A percentile compares a stretch with the other conserved stretches of the same genome.
phyloP scores from a whole-genome alignment of 1,140 invertebrate species.

The Pogonomyrmex californicus region DNA sequence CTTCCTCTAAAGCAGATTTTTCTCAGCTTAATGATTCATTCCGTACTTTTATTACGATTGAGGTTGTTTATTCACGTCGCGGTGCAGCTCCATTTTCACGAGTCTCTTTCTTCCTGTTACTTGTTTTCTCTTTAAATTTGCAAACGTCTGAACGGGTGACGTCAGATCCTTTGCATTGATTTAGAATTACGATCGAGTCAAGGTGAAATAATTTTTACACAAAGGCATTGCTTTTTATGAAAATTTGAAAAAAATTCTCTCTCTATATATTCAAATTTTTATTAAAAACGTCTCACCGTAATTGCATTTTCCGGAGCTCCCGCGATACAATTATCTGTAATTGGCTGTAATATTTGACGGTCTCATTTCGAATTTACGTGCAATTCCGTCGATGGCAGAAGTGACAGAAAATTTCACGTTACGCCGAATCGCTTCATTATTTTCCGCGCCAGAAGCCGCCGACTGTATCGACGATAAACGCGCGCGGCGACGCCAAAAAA shows the following conservation, averaged over 20 bases:
- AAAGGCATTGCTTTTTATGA: not conserved
- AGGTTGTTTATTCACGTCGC: conserved; percentile 38
- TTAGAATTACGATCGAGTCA: not conserved
- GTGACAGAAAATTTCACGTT: conserved; percentile 46
- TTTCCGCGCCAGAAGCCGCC: conserved; percentile 16
- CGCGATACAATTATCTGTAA: not conserved
- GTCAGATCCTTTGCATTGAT: not conserved
- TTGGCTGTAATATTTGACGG: conserved; percentile 10
- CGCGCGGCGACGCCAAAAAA: conserved; percentile 21
- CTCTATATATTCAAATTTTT: not conserved
- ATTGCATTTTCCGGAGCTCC: not conserved
- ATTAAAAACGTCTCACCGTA: not conserved
- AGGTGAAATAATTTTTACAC: not conserved
- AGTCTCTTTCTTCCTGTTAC: conserved; percentile 6
- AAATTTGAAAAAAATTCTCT: conserved; percentile 11
- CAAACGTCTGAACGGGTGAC: not conserved
- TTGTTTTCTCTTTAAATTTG: conserved; percentile 25
- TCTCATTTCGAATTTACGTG: not conserved
- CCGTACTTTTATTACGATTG: conserved; percentile 38
- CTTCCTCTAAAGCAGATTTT: conserved; percentile 36
- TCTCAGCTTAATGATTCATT: conserved; percentile 47
- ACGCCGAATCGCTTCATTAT: conserved; percentile 36
- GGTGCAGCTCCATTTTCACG: not conserved
- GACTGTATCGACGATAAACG: conserved; percentile 29
- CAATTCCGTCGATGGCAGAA: conserved; percentile 6